phyloP scores from a whole-genome alignment of 2,113 vertebrate species.

The Axis porcinus region DNA sequence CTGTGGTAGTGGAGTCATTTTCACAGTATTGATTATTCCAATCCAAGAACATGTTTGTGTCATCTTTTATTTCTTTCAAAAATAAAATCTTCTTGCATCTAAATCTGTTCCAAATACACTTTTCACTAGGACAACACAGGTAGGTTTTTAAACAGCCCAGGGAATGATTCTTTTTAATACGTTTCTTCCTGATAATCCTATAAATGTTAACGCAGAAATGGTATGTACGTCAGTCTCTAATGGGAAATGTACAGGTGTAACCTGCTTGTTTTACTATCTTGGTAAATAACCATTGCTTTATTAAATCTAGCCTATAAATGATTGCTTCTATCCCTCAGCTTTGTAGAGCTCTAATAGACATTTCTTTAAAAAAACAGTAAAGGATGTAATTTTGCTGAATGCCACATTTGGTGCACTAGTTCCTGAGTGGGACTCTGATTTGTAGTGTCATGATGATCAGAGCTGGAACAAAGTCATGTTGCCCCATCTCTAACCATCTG shows the following conservation, averaged over 20 bases:
- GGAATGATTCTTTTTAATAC: not conserved
- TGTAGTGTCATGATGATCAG: not conserved
- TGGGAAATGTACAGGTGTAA: not conserved
- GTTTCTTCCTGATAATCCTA: not conserved
- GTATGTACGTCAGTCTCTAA: not conserved
- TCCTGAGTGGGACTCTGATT: not conserved
- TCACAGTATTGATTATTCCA: not conserved
- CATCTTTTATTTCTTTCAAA: not conserved
- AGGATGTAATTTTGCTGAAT: not conserved
- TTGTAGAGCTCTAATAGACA: not conserved
- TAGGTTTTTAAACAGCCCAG: not conserved
- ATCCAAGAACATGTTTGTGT: not conserved
- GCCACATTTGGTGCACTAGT: not conserved
- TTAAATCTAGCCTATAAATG: not conserved
- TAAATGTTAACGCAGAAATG: not conserved
- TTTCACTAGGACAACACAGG: not conserved
- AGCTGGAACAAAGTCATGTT: not conserved
- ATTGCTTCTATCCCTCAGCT: not conserved
- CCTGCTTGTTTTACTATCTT: not conserved
- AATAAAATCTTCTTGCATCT: not conserved
- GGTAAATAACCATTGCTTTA: not conserved
- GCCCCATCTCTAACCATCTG: not conserved
- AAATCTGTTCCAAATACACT: not conserved
- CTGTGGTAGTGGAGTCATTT: not conserved
- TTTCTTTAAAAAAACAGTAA: not conserved